Base-by-base conservation (phyloP, 2,888 invertebrate species). In the Dicranocentrus wangi region DNA sequence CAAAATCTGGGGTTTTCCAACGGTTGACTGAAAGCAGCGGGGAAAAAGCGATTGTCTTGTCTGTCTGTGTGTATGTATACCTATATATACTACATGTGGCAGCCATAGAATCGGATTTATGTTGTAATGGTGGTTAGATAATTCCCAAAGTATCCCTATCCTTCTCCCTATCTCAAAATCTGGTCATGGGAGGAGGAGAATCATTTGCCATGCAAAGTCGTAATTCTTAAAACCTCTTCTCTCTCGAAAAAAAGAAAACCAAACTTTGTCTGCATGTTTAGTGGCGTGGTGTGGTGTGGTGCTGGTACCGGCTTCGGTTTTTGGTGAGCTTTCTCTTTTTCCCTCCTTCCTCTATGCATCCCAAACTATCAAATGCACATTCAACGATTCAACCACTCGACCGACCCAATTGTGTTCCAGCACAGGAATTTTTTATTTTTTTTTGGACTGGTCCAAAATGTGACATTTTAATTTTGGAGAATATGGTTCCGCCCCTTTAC, bases 51-150 rank as follows among this genome's bases (percentile, higher is more conserved):
- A 23, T 47, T 17, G 15, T 55, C 21, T 55, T 55, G 13, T 51
- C 39, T 39, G 39, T 39, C 7, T 39, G 39, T 39, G 39, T n/a
- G 7, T 13, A 39, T 39, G 13, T 8, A 39, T 39, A 13, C 39
- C 39, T 7, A 13, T 39, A 39, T 39, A 39, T 39, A 39, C 39
- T 39, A 13, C 7, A n/a, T 21, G 60, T 53, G 17, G 75, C 53
- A 75, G 68, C 47, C 55, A 66, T 43, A 75, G 23, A 75, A 75
- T 75, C 75, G 63, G 66, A 75, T 76, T 76, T 58, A 65, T 53
- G 43, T 65, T 27, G 42, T 68, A 58, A 76, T 51, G 21, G 43
- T 58, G 76, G 68, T 60, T 43, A 28, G 68, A 68, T 76, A 68
- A 76, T 68, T 68, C 61, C 27, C 21, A 8, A 68, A 76, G 61